Base-by-base conservation (phyloP, 2,888 invertebrate genomes). In the Nematopogon swammerdamellus region DNA sequence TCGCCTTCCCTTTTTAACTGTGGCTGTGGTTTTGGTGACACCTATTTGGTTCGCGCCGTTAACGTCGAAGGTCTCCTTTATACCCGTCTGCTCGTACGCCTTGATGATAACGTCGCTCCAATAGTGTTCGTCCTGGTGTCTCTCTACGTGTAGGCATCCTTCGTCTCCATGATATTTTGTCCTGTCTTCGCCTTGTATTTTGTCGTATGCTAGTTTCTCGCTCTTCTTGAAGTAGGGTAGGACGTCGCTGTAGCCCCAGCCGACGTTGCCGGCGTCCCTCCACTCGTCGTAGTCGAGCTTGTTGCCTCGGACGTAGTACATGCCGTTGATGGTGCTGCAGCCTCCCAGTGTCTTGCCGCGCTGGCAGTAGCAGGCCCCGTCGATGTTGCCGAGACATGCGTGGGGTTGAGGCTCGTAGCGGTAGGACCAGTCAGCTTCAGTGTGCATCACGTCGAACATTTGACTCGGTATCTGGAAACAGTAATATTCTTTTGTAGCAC, bases 321-420 rank as follows among this genome's bases (percentile, higher is more conserved):
- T 85, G 11, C 74, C 84, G 63, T 89, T 89, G 2, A 86, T 73
- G 0, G 74, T 70, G 14, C 85, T 84, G 1, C 81, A 74, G 0
- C 89, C 90, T 0, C 90, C 90, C 1, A 90, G 64, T 11, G 81
- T 75, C 59, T 85, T 85, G 0, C 86, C 86, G 18, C 83, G 68
- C 0, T 82, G 74, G 82, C 82, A 85, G 46, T 60, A 65, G 57
- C 84, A 83, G 8, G 57, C 50, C 18, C 62, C 60, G 8, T 63
- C 58, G 14, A 56, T 60, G 48, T 63, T 57, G 1, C 72, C 66
- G 19, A 64, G 57, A 50, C 80, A 77, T 17, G 61, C 61, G 2
- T 57, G 55, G 2, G 62, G 53, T 18, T 80, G 69, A 0, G 74
- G 74, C 53, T 82, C 81, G 0, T 79, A 68, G 50, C 65, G 57